Evolutionary conservation across 2,888 invertebrate species (phyloP), one percentile per base, ranked within the genome.

Genomic region (Eupithecia pulchellata): DNA sequence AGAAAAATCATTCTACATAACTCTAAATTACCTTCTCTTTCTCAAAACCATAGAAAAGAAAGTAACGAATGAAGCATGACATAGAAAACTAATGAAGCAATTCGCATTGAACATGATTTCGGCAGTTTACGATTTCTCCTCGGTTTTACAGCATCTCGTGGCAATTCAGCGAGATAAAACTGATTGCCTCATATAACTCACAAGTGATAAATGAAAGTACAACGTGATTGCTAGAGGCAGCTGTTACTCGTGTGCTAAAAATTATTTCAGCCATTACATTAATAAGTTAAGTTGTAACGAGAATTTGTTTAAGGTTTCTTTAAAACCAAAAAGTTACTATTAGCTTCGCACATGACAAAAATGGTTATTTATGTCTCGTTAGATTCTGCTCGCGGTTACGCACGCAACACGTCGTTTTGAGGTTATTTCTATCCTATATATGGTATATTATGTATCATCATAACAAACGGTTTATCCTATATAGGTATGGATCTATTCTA

Each of bases 151-250:
- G 20, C 68, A 58, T 68, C 65, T 64, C 69, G 58, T 42, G 57
- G 65, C 64, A 55, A 64, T 69, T 68, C 64, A 64, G 60, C 47
- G 67, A 70, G 67, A 67, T 73, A 78, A 76, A 78, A 82, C 79
- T 77, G 82, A 89, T 85, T 79, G 84, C 81, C 63, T 64, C 78
- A 79, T 84, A 88, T 89, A 81, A 88, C 82, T 89, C 83, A 88
- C 86, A 81, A 82, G 78, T 65, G 73, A 84, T 84, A 86, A 86
- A 87, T 89, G 86, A 85, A 87, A 84, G 81, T 75, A 75, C 74
- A 80, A 73, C 79, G 75, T 82, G 81, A 84, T 85, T 78, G 82
- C 84, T 83, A 82, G 81, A 82, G 77, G 81, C 86, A 88, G 85
- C 85, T 89, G 88, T 76, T 82, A 69, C 84, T 76, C 73, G 72